A percentile compares a stretch with the other conserved stretches of the same genome.
phyloP scores from a whole-genome alignment of 2,888 invertebrate species.

The Nymphalis c-album region DNA sequence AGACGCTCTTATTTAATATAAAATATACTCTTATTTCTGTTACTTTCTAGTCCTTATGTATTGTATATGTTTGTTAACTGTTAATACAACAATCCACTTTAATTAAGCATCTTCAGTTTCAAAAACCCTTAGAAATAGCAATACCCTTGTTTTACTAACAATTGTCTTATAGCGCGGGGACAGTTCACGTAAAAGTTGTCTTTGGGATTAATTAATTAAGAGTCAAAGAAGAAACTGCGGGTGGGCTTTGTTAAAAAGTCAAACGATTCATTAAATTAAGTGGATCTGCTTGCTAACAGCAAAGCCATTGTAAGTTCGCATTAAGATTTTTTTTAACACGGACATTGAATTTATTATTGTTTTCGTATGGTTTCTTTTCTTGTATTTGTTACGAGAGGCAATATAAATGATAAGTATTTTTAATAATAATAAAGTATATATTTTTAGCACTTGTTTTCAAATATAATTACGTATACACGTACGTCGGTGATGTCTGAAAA shows the following conservation, averaged over 20 bases:
- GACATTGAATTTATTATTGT: conserved; percentile 22
- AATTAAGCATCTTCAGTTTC: conserved; percentile 1
- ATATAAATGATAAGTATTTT: neutral
- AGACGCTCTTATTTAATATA: too few relatives aligned
- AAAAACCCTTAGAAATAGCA: neutral
- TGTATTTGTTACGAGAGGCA: neutral
- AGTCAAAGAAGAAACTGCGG: conserved; percentile 21
- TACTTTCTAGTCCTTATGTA: too few relatives aligned
- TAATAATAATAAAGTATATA: neutral
- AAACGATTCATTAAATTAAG: conserved; percentile 38
- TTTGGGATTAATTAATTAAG: conserved; percentile 23
- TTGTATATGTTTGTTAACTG: too few relatives aligned
- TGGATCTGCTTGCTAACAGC: conserved; percentile 34
- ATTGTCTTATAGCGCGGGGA: conserved; percentile 5
- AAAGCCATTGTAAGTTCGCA: conserved; percentile 23
- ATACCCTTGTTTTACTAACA: conserved; percentile 9
- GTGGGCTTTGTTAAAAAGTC: conserved; percentile 35
- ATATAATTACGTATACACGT: too few relatives aligned
- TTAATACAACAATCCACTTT: neutral
- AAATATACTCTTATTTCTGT: too few relatives aligned
- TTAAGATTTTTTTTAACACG: conserved; percentile 11
- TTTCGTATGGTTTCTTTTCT: conserved; percentile 4
- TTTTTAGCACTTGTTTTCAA: too few relatives aligned
- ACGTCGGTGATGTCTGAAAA: too few relatives aligned
- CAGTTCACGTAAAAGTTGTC: conserved; percentile 16